These are phyloP conservation scores for Porites lutea DNA, from an alignment of 64 coral and sea anemone genomes.

Conservation along the genomic window DNA sequence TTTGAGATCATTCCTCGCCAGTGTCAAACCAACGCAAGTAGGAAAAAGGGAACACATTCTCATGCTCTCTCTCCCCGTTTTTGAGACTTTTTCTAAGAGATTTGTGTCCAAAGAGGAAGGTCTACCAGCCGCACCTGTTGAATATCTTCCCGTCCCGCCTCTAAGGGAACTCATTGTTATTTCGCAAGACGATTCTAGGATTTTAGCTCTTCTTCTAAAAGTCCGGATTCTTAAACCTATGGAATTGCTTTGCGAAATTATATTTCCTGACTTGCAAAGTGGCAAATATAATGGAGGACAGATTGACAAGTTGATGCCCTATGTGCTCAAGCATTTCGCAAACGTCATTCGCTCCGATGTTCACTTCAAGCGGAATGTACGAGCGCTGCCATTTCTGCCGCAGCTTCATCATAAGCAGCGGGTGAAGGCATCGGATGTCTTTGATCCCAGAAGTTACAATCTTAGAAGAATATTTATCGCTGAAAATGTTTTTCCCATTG, in stretches of 20 bases:
- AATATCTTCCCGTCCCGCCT: slow-evolving; percentile 25
- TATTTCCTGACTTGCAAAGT: slow-evolving; percentile 42
- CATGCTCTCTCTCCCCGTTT: slow-evolving; percentile 49
- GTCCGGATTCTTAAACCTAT: slow-evolving; percentile 48
- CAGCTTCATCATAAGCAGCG: neutral
- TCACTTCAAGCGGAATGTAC: slow-evolving; percentile 16
- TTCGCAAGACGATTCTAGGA: slow-evolving; percentile 37
- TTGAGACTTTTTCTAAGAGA: slow-evolving; percentile 56
- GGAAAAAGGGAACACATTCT: neutral
- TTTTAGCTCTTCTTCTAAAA: slow-evolving; percentile 22
- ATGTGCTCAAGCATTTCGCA: slow-evolving; percentile 52
- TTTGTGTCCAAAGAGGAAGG: slow-evolving; percentile 64
- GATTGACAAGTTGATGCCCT: slow-evolving; percentile 66
- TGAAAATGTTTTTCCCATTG: slow-evolving; percentile 45
- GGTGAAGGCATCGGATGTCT: neutral
- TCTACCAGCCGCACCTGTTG: slow-evolving; percentile 46
- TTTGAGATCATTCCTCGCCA: slow-evolving; percentile 67
- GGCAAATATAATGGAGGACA: slow-evolving; percentile 33
- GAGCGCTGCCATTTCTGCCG: slow-evolving; percentile 25
- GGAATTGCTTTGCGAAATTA: slow-evolving; percentile 32
- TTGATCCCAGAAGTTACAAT: slow-evolving; percentile 35
- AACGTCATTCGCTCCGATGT: slow-evolving; percentile 11
- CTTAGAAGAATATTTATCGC: slow-evolving; percentile 19
- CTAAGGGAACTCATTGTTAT: slow-evolving; percentile 34
- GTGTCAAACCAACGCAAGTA: neutral